Conservation (phyloP, 1,140 invertebrate genomes). For the Bombus fervidus region DNA sequence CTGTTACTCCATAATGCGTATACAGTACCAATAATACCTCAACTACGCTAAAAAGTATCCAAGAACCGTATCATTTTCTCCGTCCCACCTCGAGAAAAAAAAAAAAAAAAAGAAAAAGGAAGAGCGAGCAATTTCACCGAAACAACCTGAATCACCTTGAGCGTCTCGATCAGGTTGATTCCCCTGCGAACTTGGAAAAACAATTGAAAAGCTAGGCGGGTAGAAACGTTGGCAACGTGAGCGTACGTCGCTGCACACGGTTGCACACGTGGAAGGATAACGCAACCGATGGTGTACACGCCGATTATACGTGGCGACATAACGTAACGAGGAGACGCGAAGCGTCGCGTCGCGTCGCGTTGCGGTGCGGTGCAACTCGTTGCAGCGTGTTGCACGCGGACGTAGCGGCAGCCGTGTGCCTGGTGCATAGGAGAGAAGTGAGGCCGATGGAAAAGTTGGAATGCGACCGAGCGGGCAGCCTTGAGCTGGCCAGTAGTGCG, state of each 20-base stretch:
- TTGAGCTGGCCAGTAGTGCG: slow-evolving; percentile 73
- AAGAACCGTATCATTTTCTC: too few species aligned
- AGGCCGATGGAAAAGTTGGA: slow-evolving; percentile 68
- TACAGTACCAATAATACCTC: too few species aligned
- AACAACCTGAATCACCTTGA: neutral
- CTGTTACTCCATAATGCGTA: too few species aligned
- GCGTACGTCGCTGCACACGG: neutral
- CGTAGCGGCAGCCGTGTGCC: neutral
- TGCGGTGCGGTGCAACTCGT: neutral
- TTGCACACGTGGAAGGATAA: slow-evolving; percentile 26
- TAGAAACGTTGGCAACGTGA: neutral
- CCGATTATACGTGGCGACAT: slow-evolving; percentile 32
- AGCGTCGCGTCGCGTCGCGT: neutral
- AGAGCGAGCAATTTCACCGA: neutral
- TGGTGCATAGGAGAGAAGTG: slow-evolving; percentile 60
- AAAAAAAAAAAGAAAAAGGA: neutral
- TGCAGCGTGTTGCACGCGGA: slow-evolving; percentile 12
- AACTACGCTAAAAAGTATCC: too few species aligned
- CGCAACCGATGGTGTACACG: slow-evolving; percentile 6
- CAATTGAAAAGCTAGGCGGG: neutral
- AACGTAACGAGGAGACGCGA: slow-evolving; percentile 40
- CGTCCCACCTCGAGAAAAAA: rapidly evolving
- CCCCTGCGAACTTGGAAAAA: neutral
- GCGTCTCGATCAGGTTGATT: neutral
- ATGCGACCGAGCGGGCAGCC: slow-evolving; percentile 74